Conservation (phyloP, 2,113 vertebrate species). For the Pterophyllum scalare region DNA sequence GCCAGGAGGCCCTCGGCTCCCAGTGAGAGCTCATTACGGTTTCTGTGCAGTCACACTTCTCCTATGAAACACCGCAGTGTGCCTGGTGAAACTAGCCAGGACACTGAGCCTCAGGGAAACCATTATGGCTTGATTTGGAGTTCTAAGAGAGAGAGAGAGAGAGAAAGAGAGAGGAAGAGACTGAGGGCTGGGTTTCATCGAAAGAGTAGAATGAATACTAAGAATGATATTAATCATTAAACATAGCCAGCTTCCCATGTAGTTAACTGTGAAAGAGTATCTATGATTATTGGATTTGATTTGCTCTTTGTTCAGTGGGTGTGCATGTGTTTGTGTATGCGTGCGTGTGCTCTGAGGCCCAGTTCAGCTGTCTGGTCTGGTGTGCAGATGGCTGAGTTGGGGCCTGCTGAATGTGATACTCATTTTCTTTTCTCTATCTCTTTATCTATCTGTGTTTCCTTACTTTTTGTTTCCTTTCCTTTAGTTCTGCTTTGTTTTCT, state of each 20-base stretch:
- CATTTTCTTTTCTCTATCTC: slow-evolving; percentile 48
- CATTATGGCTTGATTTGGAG: slow-evolving; percentile 65
- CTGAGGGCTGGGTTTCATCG: slow-evolving; percentile 29
- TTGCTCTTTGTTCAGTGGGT: slow-evolving; percentile 67
- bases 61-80: slow-evolving; percentile 72
- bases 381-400: slow-evolving; percentile 81
- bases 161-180: slow-evolving; percentile 4
- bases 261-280: slow-evolving; percentile 50
- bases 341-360: slow-evolving; percentile 64
- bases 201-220: slow-evolving; percentile 60
- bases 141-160: slow-evolving; percentile 42
- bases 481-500: not conserved
- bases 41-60: slow-evolving; percentile 80
- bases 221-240: slow-evolving; percentile 74
- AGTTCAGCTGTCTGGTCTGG: slow-evolving; percentile 81
- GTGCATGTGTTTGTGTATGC: slow-evolving; percentile 15
- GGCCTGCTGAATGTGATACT: slow-evolving; percentile 78
- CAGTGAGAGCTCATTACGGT: slow-evolving; percentile 78
- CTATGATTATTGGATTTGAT: slow-evolving; percentile 67
- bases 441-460: slow-evolving; percentile 40
- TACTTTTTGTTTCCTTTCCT: slow-evolving; percentile 1
- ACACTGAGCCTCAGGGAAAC: slow-evolving; percentile 73
- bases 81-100: slow-evolving; percentile 76
- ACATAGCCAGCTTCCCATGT: slow-evolving; percentile 54
- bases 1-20: slow-evolving; percentile 74